Evolutionary conservation across 2,888 invertebrate species (phyloP), one percentile per base, ranked within the genome.

Genomic region (Pardosa pseudoannulata): DNA sequence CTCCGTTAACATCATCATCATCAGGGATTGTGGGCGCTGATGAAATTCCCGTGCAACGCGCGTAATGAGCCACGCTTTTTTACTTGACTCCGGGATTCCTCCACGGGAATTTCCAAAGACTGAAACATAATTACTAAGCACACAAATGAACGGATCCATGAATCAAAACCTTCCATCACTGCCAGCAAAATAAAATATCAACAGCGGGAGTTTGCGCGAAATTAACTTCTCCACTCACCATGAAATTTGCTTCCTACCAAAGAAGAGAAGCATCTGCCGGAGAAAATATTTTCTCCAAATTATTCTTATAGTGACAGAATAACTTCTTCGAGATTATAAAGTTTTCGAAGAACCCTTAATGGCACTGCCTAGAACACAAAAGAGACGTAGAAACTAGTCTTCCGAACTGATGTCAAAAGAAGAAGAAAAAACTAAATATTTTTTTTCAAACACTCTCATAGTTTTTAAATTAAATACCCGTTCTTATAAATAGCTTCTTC

Each of bases 1-100:
- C 16, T 16, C 36, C n/a, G 62, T 32, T 71, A 72, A 72, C 73
- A 79, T 72, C 82, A 85, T 76, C 82, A 83, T 19, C 82, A 73
- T 31, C 73, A 72, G 67, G 73, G 31, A 71, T 72, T 64, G 64
- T 39, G 29, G 46, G 75, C 75, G 81, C 64, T 83, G 82, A 83
- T 83, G 83, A 85, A 85, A 85, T 78, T 76, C 70, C 71, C 65
- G 5, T 28, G 56, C 70, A 56, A 5, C 56, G 3, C 23, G 23
- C 7, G 56, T 56, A 56, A 56, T 56, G 56, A 56, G 19, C 5
- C 56, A 23, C 1, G 16, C 23, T 23, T 56, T 56, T 56, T 56
- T 56, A 16, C 36, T 16, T 56, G 23, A 23, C n/a, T n/a, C n/a
- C 11, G 23, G 1, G 23, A 23, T 56, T 19, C 16, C 23, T 23